A percentile compares a stretch with the other conserved stretches of the same genome.
Evolutionary conservation across 2,797 vertebrate genomes (phyloP).

Genomic region (Melanotaenia parkinsoni): DNA sequence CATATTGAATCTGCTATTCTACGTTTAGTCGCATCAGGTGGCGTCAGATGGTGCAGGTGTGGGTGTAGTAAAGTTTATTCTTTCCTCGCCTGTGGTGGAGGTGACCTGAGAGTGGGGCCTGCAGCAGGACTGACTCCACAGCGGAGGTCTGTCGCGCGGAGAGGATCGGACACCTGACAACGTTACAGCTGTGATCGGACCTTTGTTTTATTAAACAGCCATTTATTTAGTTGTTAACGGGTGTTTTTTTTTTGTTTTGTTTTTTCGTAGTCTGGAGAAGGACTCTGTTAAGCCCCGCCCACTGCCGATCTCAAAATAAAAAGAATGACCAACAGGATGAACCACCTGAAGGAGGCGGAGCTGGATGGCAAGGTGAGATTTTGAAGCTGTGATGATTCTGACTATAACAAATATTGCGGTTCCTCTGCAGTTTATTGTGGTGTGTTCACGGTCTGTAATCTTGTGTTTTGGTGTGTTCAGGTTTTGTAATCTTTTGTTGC

Average conservation of each 20-base stretch:
- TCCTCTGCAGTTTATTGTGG: no score
- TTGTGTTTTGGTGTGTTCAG: constrained; percentile 26
- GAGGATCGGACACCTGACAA: background rate
- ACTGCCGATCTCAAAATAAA: background rate
- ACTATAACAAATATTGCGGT: no score
- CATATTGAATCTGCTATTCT: no score
- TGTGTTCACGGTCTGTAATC: background rate
- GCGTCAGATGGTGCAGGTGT: no score
- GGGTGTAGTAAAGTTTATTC: no score
- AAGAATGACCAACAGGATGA: constrained; percentile 53
- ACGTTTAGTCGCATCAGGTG: no score
- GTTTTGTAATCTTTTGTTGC: background rate
- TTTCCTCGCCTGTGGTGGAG: no score
- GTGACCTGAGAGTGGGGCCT: no score
- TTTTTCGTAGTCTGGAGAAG: constrained; percentile 25
- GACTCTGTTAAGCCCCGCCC: constrained; percentile 24
- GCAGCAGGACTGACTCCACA: no score
- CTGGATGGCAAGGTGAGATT: constrained; percentile 65
- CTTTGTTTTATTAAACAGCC: background rate
- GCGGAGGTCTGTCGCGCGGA: no score
- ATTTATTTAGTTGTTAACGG: background rate
- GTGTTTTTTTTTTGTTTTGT: background rate
- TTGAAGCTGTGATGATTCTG: background rate
- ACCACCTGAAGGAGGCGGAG: constrained; percentile 52
- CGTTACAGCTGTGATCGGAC: background rate